These are phyloP conservation scores for Brachionus calyciflorus DNA, from an alignment of 1,140 invertebrate species.

Conservation along the genomic window DNA sequence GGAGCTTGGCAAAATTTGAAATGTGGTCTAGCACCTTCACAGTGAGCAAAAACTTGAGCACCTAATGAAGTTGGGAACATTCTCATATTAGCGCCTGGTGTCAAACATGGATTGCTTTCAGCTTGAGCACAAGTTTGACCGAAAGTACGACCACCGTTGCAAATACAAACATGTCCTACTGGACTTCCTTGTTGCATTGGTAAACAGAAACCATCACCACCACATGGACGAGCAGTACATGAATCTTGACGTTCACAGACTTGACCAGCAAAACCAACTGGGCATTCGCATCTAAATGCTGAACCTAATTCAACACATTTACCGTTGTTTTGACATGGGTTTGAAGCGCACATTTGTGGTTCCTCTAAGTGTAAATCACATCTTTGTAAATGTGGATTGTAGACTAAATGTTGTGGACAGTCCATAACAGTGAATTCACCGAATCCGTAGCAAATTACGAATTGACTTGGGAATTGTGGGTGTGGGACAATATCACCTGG, in stretches of 20 bases:
- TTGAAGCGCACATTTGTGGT: conserved; percentile 16
- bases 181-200: not conserved
- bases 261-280: conserved; percentile 14
- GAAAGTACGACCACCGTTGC: conserved; percentile 15
- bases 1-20: conserved; percentile 39
- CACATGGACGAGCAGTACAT: conserved; percentile 25
- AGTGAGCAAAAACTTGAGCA: not conserved
- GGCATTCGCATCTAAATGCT: conserved; percentile 32
- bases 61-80: conserved; percentile 13
- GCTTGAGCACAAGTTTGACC: not conserved
- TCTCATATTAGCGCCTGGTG: conserved; percentile 10
- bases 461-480: not conserved
- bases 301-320: conserved; percentile 25
- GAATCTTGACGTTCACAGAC: conserved; percentile 14
- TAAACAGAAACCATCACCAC: conserved; percentile 6
- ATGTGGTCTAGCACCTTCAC: conserved; percentile 40
- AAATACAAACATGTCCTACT: conserved; percentile 18
- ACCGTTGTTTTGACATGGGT: conserved; percentile 40
- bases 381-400: conserved; percentile 43
- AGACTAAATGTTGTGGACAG: conserved; percentile 31
- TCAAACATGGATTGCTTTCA: conserved; percentile 21
- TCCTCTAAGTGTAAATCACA: not conserved
- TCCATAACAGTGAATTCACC: conserved; percentile 42
- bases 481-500: conserved; percentile 34
- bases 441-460: conserved; percentile 43